phyloP scores from a whole-genome alignment of 2,888 invertebrate species.

The Cantharis flavilabris region DNA sequence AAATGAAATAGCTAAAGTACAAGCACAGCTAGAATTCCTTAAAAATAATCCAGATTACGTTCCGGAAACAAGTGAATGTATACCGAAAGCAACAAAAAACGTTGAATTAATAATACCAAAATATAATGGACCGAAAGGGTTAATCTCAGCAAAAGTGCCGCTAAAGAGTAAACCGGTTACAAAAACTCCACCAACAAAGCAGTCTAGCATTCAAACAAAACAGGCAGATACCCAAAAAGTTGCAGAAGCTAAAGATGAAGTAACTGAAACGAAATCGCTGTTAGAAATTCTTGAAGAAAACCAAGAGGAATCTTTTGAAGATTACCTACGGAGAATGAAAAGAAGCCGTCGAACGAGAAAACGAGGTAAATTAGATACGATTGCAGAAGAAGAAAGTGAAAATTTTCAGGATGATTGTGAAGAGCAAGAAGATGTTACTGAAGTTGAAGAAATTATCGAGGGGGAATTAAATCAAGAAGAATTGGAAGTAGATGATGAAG shows the following conservation, averaged over 20 bases:
- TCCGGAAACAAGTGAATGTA: no score
- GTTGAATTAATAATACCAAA: no score
- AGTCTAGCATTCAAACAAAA: no score
- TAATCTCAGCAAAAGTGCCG: no score
- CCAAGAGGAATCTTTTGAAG: neutral
- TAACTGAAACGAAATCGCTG: neutral
- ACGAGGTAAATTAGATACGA: neutral
- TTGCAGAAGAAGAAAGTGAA: neutral
- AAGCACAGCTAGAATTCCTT: no score
- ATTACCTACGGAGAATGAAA: neutral
- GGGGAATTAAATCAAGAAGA: neutral
- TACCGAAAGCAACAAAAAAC: no score
- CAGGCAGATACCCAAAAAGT: neutral
- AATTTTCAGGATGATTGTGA: neutral
- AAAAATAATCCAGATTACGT: no score
- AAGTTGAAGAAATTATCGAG: neutral
- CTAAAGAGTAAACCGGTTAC: no score
- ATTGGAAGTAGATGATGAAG: neutral
- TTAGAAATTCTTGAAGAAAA: neutral
- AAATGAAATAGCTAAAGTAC: neutral
- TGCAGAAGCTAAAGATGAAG: neutral
- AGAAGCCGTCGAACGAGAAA: neutral
- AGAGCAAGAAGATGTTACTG: neutral
- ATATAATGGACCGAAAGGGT: no score
- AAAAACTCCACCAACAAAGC: no score